Evolutionary conservation across 2,113 vertebrate species (phyloP), one percentile per base, ranked within the genome.

Genomic region (Syngnathoides biaculeatus): DNA sequence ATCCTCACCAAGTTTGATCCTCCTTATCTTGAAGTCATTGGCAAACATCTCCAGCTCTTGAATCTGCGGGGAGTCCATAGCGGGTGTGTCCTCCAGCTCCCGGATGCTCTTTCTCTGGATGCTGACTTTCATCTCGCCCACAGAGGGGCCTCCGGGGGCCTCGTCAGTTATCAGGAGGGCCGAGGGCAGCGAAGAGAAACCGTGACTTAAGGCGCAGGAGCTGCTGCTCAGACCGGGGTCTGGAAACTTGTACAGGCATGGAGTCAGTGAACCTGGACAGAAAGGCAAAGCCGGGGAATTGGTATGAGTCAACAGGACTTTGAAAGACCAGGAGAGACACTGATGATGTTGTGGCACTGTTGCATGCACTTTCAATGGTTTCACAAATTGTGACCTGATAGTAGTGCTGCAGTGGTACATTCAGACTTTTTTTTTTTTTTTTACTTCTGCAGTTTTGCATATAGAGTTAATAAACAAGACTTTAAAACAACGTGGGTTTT

Each of bases 51-150:
- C 97, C 79, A 99, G 90, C 67, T 99, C 96, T 72, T 94, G 90
- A 68, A 99, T 98, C 89, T 98, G 96, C 0, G 95, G 96, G 35
- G 96, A 97, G 84, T 99, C 95, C 94, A 97, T 94, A 73, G 95
- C 93, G 0, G 94, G 84, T 0, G 91, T 92, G 1, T 99, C 96
- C 27, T 99, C 97, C 0, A 85, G 77, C 2, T 93, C 71, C n/a
- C 82, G 72, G 53, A 94, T 93, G 78, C 73, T 92, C 68, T 96
- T 99, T 78, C 95, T 90, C 57, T 94, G 93, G 76, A 93, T 75
- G 24, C 97, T 96, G 64, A 93, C 92, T 87, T 98, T 99, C 87
- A 96, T 93, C 77, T 98, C 96, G 0, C 86, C 9, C 0, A 90
- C 22, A 0, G 68, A 1, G 24, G 91, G 85, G 67, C 74, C 81